These are phyloP conservation scores for Catalaphyllia jardinei DNA, from an alignment of 64 coral and sea anemone genomes.

Conservation along the genomic window DNA sequence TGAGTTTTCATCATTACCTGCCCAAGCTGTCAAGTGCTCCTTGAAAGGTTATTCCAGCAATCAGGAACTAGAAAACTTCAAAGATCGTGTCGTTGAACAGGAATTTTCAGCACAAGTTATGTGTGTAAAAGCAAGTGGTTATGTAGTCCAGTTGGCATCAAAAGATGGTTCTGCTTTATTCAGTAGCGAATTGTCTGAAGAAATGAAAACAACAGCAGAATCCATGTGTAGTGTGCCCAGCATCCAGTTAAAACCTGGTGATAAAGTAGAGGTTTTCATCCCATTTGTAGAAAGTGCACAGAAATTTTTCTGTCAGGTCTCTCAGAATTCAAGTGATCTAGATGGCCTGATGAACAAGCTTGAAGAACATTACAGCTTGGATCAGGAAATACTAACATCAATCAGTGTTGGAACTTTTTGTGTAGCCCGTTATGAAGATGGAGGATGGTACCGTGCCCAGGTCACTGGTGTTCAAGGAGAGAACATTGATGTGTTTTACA, in stretches of 20 bases:
- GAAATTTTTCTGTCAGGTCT: slow-evolving; percentile 70
- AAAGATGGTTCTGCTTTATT: slow-evolving; percentile 3
- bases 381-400: slow-evolving; percentile 53
- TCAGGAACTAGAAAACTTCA: slow-evolving; percentile 12
- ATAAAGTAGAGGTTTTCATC: slow-evolving; percentile 62
- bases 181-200: not conserved
- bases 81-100: slow-evolving; percentile 54
- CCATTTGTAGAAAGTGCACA: slow-evolving; percentile 65
- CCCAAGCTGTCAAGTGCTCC: slow-evolving; percentile 57
- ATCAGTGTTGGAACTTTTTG: slow-evolving; percentile 63
- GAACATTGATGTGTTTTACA: slow-evolving; percentile 35
- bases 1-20: slow-evolving; percentile 51
- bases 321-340: slow-evolving; percentile 43
- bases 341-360: slow-evolving; percentile 81
- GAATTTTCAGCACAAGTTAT: slow-evolving; percentile 56
- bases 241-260: slow-evolving; percentile 6
- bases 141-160: slow-evolving; percentile 27
- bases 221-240: not conserved
- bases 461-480: not conserved
- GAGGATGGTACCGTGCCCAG: not conserved
- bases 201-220: not conserved
- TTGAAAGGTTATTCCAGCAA: slow-evolving; percentile 28
- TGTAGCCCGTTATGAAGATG: slow-evolving; percentile 59
- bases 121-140: not conserved
- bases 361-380: slow-evolving; percentile 53